These are phyloP conservation scores for Apeira syringaria DNA, from an alignment of 2,888 invertebrate genomes.

Conservation along the genomic window DNA sequence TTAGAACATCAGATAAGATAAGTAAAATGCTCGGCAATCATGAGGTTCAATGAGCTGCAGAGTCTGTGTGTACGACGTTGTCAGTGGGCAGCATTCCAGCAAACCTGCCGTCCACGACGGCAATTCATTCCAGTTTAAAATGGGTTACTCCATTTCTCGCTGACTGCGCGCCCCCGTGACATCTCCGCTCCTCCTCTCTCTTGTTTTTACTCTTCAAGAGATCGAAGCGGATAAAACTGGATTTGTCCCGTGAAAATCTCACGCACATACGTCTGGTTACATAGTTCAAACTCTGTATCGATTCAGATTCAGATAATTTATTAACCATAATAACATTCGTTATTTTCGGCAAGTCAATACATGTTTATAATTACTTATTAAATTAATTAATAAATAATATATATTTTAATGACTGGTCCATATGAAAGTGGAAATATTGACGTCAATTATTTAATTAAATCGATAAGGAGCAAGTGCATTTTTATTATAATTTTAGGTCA, in stretches of 20 bases:
- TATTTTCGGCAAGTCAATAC: no score
- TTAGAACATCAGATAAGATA: no score
- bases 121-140: constrained; percentile 81
- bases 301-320: no score
- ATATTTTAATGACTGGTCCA: no score
- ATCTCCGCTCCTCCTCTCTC: constrained; percentile 55
- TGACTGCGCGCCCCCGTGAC: constrained; percentile 73
- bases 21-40: no score
- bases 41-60: neutral
- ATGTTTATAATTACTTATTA: no score
- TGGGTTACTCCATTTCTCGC: constrained; percentile 77
- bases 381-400: no score
- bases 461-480: no score
- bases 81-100: constrained; percentile 76
- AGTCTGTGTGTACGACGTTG: constrained; percentile 44
- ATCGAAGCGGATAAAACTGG: constrained; percentile 49
- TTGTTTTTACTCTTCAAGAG: constrained; percentile 56
- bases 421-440: no score
- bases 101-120: constrained; percentile 77
- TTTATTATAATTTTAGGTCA: no score
- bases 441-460: no score
- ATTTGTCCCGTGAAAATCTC: constrained; percentile 41
- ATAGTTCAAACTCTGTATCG: constrained; percentile 18
- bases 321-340: no score
- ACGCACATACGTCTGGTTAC: constrained; percentile 28